Percentiles rank a stretch among this genome's conserved stretches.
phyloP scores from a whole-genome alignment of 2,888 invertebrate genomes.

The Thereva nobilitata region DNA sequence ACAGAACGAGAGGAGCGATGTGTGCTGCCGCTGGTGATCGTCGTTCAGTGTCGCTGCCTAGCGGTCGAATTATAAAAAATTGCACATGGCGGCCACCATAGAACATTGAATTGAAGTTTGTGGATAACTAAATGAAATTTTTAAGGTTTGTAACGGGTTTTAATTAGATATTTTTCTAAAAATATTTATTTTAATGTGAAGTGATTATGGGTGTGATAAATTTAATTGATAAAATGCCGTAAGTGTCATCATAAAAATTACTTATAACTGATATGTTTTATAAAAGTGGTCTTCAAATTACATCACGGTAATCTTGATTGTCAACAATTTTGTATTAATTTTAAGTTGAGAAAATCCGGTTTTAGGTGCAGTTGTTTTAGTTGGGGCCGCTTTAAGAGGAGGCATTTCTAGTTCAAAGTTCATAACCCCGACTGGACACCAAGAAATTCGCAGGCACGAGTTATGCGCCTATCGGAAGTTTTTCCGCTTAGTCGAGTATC shows the following conservation, averaged over 20 bases:
- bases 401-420: too few relatives aligned
- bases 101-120: conserved; percentile 35
- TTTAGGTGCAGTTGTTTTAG: too few relatives aligned
- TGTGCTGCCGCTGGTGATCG: conserved; percentile 3
- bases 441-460: not conserved
- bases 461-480: not conserved
- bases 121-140: conserved; percentile 20
- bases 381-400: too few relatives aligned
- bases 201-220: conserved; percentile 8
- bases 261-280: too few relatives aligned
- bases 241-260: too few relatives aligned
- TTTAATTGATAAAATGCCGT: too few relatives aligned
- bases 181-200: not conserved
- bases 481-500: not conserved
- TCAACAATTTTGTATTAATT: too few relatives aligned
- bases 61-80: conserved; percentile 36
- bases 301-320: too few relatives aligned
- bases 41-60: conserved; percentile 35
- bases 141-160: conserved; percentile 15
- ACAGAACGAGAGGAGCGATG: conserved; percentile 26
- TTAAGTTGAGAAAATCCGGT: too few relatives aligned
- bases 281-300: too few relatives aligned
- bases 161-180: not conserved
- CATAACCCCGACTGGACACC: too few relatives aligned
- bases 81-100: conserved; percentile 42